phyloP scores from a whole-genome alignment of 2,888 invertebrate genomes.

The Alentia gelatinosa region DNA sequence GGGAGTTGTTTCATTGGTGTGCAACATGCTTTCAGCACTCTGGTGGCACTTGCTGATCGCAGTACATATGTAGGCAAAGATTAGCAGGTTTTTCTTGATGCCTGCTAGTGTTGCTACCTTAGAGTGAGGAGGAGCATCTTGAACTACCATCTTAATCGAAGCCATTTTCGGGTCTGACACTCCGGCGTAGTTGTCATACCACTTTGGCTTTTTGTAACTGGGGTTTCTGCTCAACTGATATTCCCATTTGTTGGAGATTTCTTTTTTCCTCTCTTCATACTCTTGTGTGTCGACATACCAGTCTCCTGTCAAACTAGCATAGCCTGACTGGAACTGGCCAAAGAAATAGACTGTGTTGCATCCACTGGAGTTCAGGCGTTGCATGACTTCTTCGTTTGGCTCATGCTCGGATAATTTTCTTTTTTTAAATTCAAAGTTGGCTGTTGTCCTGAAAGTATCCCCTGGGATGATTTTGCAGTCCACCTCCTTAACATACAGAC shows the following conservation, averaged over 20 bases:
- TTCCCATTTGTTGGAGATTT: not conserved
- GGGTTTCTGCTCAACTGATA: not conserved
- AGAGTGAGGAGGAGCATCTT: too few relatives aligned
- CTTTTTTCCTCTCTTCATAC: not conserved
- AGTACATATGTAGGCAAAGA: not conserved
- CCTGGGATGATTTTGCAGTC: not conserved
- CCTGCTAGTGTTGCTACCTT: too few relatives aligned
- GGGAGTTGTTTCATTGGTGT: not conserved
- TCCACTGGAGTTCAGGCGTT: not conserved
- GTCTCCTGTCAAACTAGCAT: too few relatives aligned
- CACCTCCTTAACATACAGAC: too few relatives aligned
- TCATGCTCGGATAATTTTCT: not conserved
- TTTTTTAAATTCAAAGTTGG: not conserved
- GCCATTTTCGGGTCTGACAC: too few relatives aligned
- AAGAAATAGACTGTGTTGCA: not conserved
- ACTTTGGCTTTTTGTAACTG: not conserved
- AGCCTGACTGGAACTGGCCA: too few relatives aligned
- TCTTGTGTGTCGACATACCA: too few relatives aligned
- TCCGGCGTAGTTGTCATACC: too few relatives aligned
- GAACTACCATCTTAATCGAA: too few relatives aligned
- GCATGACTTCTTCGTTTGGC: not conserved
- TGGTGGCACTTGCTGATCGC: too few relatives aligned
- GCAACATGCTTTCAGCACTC: too few relatives aligned
- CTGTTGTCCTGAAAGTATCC: not conserved
- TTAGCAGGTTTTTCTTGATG: not conserved